phyloP scores from a whole-genome alignment of 2,113 vertebrate species.

The Limanda limanda region DNA sequence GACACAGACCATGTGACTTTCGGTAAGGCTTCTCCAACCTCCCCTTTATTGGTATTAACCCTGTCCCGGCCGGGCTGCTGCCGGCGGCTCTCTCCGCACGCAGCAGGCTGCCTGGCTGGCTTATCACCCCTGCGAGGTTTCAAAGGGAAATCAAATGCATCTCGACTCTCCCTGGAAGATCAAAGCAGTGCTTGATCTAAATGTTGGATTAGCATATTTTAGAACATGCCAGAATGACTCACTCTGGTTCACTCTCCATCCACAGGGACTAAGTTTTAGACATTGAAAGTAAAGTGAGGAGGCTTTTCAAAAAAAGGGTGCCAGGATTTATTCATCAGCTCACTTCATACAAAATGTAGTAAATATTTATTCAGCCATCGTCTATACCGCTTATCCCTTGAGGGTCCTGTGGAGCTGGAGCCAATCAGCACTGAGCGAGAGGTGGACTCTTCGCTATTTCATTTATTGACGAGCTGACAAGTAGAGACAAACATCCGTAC shows the following conservation, averaged over 20 bases:
- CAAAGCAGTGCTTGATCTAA: constrained; percentile 71
- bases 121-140: constrained; percentile 51
- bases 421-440: background rate
- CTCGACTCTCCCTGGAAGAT: constrained; percentile 65
- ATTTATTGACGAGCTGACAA: background rate
- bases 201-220: constrained; percentile 69
- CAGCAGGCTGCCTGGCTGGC: constrained; percentile 60
- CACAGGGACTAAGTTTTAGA: constrained; percentile 11
- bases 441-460: background rate
- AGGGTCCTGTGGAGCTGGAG: background rate
- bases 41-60: constrained; percentile 80
- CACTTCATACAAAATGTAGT: background rate
- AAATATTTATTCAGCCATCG: background rate
- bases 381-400: background rate
- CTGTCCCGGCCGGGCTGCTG: constrained; percentile 59
- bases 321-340: background rate
- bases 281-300: background rate
- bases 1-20: constrained; percentile 79
- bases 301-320: background rate
- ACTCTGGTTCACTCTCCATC: constrained; percentile 6
- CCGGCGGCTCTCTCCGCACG: constrained; percentile 63
- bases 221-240: constrained; percentile 37
- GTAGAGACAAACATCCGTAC: background rate
- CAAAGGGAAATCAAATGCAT: constrained; percentile 63
- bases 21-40: constrained; percentile 78